phyloP scores from a whole-genome alignment of 2,797 vertebrate genomes.

The Huso huso region DNA sequence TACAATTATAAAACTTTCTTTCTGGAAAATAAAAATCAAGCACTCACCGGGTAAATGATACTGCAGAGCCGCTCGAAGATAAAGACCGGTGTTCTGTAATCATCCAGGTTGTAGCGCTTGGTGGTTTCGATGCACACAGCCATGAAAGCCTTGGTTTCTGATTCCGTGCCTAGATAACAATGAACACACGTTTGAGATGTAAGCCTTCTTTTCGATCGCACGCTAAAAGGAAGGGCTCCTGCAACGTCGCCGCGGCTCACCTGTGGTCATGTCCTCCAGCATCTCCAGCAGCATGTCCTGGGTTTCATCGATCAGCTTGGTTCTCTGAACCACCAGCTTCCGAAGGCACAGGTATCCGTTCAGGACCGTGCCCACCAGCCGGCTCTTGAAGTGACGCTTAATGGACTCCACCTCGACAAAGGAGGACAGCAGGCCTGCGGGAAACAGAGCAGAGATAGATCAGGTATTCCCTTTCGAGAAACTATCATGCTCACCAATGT shows the following conservation, averaged over 20 bases:
- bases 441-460: slow-evolving; percentile 1
- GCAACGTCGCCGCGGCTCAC: slow-evolving; percentile 36
- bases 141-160: slow-evolving; percentile 98
- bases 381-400: slow-evolving; percentile 94
- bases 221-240: no score
- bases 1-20: neutral
- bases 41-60: slow-evolving; percentile 94
- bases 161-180: slow-evolving; percentile 78
- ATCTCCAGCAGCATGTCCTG: slow-evolving; percentile 98
- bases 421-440: slow-evolving; percentile 83
- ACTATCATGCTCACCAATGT: no score
- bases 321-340: slow-evolving; percentile 93
- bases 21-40: neutral
- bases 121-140: slow-evolving; percentile 97
- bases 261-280: slow-evolving; percentile 99
- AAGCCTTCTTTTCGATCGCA: no score
- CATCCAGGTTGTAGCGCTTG: slow-evolving; percentile 93
- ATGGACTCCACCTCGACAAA: slow-evolving; percentile 98
- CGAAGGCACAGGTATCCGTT: slow-evolving; percentile 93
- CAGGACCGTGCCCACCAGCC: slow-evolving; percentile 92
- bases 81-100: slow-evolving; percentile 95
- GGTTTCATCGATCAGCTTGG: slow-evolving; percentile 94
- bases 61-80: slow-evolving; percentile 97
- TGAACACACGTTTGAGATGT: neutral
- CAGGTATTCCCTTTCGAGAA: no score